These are phyloP conservation scores for Trichoplusia ni DNA, from an alignment of 1,140 invertebrate species.

Conservation along the genomic window DNA sequence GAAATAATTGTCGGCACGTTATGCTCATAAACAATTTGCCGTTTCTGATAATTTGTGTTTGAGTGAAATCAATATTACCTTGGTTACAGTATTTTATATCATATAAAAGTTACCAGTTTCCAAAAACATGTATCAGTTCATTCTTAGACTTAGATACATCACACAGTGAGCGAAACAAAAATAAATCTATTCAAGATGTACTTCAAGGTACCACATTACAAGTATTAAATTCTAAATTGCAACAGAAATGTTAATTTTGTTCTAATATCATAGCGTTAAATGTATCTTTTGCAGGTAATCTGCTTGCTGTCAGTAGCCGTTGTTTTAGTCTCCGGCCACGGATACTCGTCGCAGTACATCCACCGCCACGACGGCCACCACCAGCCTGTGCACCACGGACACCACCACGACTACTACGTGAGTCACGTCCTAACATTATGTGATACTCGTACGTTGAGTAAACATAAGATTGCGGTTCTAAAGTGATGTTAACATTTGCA, in stretches of 20 bases:
- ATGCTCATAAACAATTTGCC: neutral
- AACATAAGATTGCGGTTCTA: neutral
- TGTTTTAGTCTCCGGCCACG: constrained; percentile 41
- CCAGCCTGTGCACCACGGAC: constrained; percentile 31
- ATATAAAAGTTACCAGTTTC: constrained; percentile 63
- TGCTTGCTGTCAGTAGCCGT: constrained; percentile 43
- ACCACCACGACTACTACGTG: constrained; percentile 37
- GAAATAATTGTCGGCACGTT: neutral
- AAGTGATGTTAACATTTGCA: constrained; percentile 7
- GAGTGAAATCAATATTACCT: constrained; percentile 61
- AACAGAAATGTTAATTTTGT: no score
- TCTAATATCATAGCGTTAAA: no score
- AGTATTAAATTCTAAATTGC: neutral
- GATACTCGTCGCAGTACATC: constrained; percentile 58
- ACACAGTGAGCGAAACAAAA: neutral
- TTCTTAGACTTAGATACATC: neutral
- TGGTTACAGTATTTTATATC: constrained; percentile 45
- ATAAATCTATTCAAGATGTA: constrained; percentile 31
- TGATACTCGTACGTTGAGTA: no score
- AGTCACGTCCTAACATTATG: no score
- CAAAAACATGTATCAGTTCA: constrained; percentile 55
- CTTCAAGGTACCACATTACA: constrained; percentile 32
- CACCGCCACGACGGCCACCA: constrained; percentile 54
- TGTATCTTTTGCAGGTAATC: constrained; percentile 45
- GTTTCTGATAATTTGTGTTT: neutral